Conservation (phyloP, 2,888 invertebrate species). For the Resseliella maxima region DNA sequence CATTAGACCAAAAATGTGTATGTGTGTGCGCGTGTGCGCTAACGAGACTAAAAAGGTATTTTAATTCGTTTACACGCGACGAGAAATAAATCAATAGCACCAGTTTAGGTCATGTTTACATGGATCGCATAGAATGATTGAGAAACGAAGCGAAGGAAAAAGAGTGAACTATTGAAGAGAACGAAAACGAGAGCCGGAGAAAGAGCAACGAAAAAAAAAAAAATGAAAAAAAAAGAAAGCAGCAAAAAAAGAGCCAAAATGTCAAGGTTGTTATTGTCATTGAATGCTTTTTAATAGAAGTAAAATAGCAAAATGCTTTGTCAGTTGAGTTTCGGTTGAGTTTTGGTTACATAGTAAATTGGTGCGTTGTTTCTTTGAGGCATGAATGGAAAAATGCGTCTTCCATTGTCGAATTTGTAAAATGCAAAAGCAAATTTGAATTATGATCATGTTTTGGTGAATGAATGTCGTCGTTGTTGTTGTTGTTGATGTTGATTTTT, state of each 20-base stretch:
- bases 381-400: background rate
- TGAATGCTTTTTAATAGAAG: background rate
- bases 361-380: background rate
- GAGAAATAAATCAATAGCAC: background rate
- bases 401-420: background rate
- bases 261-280: background rate
- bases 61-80: background rate
- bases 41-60: background rate
- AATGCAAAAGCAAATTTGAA: background rate
- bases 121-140: background rate
- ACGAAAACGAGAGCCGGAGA: background rate
- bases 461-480: background rate
- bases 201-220: background rate
- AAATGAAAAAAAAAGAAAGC: too few relatives aligned
- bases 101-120: background rate
- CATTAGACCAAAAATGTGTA: background rate
- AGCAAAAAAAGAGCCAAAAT: background rate
- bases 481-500: background rate
- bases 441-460: constrained; percentile 4
- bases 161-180: background rate
- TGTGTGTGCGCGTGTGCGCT: too few relatives aligned
- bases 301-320: background rate
- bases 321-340: too few relatives aligned
- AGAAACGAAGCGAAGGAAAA: background rate
- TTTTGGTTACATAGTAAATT: background rate